Base-by-base conservation (phyloP, 2,797 vertebrate genomes). In the Allenopithecus nigroviridis region DNA sequence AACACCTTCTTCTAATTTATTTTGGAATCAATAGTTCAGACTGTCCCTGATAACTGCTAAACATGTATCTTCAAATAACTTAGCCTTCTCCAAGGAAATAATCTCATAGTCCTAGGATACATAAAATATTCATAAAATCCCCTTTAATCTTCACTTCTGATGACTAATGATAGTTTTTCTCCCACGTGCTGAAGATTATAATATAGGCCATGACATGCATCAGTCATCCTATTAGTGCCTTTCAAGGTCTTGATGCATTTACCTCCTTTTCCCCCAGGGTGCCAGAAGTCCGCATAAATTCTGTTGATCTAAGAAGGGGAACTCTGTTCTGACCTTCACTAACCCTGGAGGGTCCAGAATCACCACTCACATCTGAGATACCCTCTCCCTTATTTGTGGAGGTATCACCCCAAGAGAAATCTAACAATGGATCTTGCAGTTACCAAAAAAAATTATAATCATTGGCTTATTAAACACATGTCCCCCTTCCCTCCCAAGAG, bases 51-150 rank as follows among this genome's bases (percentile, higher is more conserved):
- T 93, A 91, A 94, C 43, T 86, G 59, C 24, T 89, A 91, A 94
- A 59, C 48, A 79, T 61, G 11, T 46, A 94, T 80, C 41, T 97
- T 89, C n/a, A 89, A 75, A 80, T 72, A 97, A 84, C 8, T 78
- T 68, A 75, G 43, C 48, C n/a, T 84, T 95, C 79, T 70, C 48
- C 30, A 79, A 91, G 61, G 36, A 97, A 92, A 95, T 70, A 84
- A 75, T 81, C 33, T 48, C 22, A 9, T 17, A 76, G 10, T 68
- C 59, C 28, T 64, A 74, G 10, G 26, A 84, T 41, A 87, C 8
- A 84, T 14, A 84, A 76, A 92, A 81, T 28, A 91, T 84, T 92
- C 53, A 87, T 59, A 76, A 96, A 96, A 93, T 68, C 16, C 6
- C 10, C 22, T 90, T 80, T 84, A 94, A 86, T 89, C 53, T 94